These are phyloP conservation scores for Eumaeus atala DNA, from an alignment of 1,140 invertebrate species.

Conservation along the genomic window DNA sequence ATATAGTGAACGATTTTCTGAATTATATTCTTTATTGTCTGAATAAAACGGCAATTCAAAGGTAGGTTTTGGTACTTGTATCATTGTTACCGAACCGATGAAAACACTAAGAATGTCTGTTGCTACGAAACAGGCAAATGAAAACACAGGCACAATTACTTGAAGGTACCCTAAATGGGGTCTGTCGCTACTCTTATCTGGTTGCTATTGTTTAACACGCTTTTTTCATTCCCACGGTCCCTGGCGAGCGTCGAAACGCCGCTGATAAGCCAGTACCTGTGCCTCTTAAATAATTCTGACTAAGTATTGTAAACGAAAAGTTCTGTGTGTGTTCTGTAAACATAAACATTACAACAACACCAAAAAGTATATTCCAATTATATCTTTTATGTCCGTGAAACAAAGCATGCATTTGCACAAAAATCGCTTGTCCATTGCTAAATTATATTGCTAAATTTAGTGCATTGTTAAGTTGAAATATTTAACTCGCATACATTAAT, in stretches of 20 bases:
- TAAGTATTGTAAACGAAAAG: slow-evolving; percentile 18
- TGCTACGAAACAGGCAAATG: slow-evolving; percentile 34
- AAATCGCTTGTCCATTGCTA: too few species aligned
- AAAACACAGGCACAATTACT: slow-evolving; percentile 57
- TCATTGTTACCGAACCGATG: not conserved
- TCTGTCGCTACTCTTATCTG: slow-evolving; percentile 62
- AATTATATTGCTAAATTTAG: slow-evolving; percentile 10
- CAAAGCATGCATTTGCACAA: not conserved
- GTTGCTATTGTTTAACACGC: slow-evolving; percentile 67
- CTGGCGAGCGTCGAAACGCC: slow-evolving; percentile 32
- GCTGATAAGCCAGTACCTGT: slow-evolving; percentile 54
- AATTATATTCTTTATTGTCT: not conserved
- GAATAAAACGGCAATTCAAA: too few species aligned
- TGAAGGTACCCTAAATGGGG: slow-evolving; percentile 59
- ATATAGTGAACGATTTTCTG: not conserved
- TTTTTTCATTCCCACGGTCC: slow-evolving; percentile 70
- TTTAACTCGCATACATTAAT: slow-evolving; percentile 51
- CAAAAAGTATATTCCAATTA: not conserved
- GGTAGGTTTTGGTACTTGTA: too few species aligned
- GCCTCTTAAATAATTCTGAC: slow-evolving; percentile 33
- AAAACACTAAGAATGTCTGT: slow-evolving; percentile 24
- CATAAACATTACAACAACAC: not conserved
- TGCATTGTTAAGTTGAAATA: slow-evolving; percentile 54
- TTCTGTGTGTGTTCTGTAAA: not conserved
- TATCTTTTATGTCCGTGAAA: not conserved